A percentile compares a stretch with the other conserved stretches of the same genome.
Evolutionary conservation across 2,888 invertebrate species (phyloP).

Genomic region (Noctua janthe): DNA sequence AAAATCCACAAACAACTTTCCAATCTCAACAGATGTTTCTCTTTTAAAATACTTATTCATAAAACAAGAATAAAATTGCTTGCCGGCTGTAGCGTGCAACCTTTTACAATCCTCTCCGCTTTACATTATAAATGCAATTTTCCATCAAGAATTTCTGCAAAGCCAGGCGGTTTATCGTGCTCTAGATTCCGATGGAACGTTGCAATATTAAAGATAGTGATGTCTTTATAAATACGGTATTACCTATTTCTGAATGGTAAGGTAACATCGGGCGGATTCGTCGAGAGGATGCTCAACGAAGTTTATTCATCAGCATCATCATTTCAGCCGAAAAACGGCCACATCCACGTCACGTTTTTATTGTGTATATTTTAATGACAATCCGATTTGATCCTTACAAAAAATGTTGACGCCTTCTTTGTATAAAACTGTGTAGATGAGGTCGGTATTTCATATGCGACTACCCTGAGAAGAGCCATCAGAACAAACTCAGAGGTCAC

Average conservation of each 20-base stretch:
- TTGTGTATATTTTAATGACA: background rate
- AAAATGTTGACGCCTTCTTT: background rate
- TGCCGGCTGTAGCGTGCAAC: constrained; percentile 6
- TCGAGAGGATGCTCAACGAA: background rate
- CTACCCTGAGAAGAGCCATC: background rate
- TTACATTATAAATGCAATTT: constrained; percentile 44
- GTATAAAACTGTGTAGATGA: background rate
- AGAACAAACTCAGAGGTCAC: background rate
- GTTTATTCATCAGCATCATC: background rate
- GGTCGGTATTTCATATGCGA: background rate
- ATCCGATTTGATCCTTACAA: background rate
- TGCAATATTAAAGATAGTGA: constrained; percentile 10
- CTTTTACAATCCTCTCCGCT: constrained; percentile 37
- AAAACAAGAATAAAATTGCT: constrained; percentile 25
- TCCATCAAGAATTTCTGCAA: constrained; percentile 20
- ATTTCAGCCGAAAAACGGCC: too few relatives aligned
- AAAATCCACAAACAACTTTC: background rate
- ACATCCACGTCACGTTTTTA: too few relatives aligned
- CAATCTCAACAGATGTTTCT: background rate
- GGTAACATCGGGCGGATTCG: background rate
- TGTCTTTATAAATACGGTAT: constrained; percentile 3
- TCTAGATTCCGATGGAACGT: constrained; percentile 15
- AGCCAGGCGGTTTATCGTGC: constrained; percentile 11
- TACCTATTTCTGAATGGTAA: background rate
- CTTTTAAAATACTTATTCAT: constrained; percentile 16